Conservation (phyloP, 2,888 invertebrate genomes). For the Trichogramma dendrolimi region DNA sequence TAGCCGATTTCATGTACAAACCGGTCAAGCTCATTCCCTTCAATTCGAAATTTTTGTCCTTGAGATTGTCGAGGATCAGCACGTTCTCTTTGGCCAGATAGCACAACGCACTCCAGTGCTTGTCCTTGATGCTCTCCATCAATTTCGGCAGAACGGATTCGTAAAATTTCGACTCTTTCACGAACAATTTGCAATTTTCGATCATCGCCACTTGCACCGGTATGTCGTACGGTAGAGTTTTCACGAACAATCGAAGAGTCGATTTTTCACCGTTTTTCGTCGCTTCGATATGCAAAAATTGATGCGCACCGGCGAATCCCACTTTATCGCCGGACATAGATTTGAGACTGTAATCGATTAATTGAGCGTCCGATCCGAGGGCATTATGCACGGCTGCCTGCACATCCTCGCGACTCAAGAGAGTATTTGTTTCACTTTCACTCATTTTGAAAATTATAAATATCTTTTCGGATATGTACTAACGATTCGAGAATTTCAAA, state of each 20-base stretch:
- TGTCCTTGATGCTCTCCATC: slow-evolving; percentile 34
- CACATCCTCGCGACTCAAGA: not conserved
- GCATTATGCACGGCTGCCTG: not conserved
- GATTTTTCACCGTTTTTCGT: slow-evolving; percentile 12
- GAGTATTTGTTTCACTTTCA: too few species aligned
- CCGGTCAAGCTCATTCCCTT: slow-evolving; percentile 29
- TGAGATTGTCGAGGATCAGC: slow-evolving; percentile 50
- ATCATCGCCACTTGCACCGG: slow-evolving; percentile 54
- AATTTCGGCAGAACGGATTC: slow-evolving; percentile 50
- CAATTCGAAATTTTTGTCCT: slow-evolving; percentile 37
- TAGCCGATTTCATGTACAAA: slow-evolving; percentile 35
- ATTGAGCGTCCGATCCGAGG: slow-evolving; percentile 21
- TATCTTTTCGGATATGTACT: too few species aligned
- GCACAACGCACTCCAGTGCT: slow-evolving; percentile 43
- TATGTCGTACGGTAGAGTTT: slow-evolving; percentile 58
- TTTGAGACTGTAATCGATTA: slow-evolving; percentile 32
- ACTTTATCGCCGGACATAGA: slow-evolving; percentile 40
- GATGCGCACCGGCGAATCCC: slow-evolving; percentile 41
- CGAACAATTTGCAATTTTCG: slow-evolving; percentile 53
- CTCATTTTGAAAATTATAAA: too few species aligned
- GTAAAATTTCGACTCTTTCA: slow-evolving; percentile 54
- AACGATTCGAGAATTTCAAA: too few species aligned
- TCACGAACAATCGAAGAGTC: slow-evolving; percentile 56
- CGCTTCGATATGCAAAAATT: slow-evolving; percentile 27
- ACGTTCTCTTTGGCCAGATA: slow-evolving; percentile 40